phyloP scores from a whole-genome alignment of 2,888 invertebrate species.

The Lumbricus terrestris region DNA sequence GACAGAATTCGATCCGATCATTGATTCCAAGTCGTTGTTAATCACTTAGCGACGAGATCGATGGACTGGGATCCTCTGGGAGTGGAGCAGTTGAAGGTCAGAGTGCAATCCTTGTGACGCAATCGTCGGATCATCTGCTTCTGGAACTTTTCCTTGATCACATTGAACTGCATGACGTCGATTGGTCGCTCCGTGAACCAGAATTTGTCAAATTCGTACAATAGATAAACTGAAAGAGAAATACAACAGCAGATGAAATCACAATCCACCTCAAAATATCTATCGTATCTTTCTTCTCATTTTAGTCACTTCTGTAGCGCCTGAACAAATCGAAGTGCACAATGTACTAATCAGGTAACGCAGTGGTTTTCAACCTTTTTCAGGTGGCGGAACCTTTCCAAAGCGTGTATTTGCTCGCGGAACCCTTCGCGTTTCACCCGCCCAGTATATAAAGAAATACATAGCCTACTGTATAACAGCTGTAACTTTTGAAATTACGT shows the following conservation, averaged over 20 bases:
- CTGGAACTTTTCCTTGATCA: constrained; percentile 77
- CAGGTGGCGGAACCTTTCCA: too few relatives aligned
- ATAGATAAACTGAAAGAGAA: constrained; percentile 69
- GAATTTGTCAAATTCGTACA: constrained; percentile 89
- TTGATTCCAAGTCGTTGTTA: background rate
- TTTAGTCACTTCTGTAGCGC: background rate
- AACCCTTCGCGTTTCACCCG: too few relatives aligned
- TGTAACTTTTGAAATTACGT: too few relatives aligned
- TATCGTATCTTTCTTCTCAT: background rate
- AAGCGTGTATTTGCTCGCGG: too few relatives aligned
- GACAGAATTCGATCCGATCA: background rate
- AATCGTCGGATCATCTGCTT: constrained; percentile 20
- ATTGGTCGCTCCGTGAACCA: constrained; percentile 89
- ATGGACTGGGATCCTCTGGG: background rate
- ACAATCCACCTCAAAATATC: background rate
- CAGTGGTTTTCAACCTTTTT: too few relatives aligned
- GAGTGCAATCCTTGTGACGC: background rate
- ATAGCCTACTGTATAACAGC: too few relatives aligned
- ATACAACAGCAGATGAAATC: background rate
- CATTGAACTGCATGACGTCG: constrained; percentile 92
- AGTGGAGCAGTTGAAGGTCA: background rate
- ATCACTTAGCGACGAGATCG: background rate
- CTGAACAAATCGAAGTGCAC: background rate
- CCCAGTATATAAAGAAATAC: too few relatives aligned
- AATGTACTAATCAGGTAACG: too few relatives aligned